A percentile compares a stretch with the other conserved stretches of the same genome.
Conservation (phyloP, 2,888 invertebrate species). For the Lithophane semibrunnea region DNA sequence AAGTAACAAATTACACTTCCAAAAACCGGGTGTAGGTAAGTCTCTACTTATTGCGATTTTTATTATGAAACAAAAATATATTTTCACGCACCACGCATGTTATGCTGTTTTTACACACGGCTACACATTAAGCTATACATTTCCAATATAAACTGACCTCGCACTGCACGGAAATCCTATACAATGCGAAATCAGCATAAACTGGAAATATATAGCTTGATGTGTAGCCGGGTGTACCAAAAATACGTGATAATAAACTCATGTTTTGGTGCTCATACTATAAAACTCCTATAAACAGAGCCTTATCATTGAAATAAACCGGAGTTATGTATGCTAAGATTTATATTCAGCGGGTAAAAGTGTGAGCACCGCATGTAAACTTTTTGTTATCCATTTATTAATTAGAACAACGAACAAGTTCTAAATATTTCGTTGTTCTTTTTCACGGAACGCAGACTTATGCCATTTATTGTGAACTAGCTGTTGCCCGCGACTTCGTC, state of each 20-base stretch:
- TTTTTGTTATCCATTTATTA: slow-evolving; percentile 20
- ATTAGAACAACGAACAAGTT: slow-evolving; percentile 19
- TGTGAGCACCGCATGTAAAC: neutral
- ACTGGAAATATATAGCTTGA: too few relatives aligned
- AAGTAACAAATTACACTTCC: neutral
- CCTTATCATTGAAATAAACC: slow-evolving; percentile 43
- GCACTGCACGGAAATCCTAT: too few relatives aligned
- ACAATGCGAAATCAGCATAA: too few relatives aligned
- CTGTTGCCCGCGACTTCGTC: too few relatives aligned
- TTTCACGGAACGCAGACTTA: neutral
- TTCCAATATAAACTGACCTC: too few relatives aligned
- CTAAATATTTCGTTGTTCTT: neutral
- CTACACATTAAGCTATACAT: too few relatives aligned
- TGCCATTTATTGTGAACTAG: neutral
- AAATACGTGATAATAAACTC: slow-evolving; percentile 23
- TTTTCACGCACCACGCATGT: neutral
- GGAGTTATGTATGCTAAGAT: slow-evolving; percentile 14
- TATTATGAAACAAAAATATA: neutral
- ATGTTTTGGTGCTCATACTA: slow-evolving; percentile 30
- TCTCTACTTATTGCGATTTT: neutral
- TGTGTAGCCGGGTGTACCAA: too few relatives aligned
- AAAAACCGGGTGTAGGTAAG: neutral
- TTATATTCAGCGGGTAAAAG: slow-evolving; percentile 6
- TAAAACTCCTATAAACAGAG: slow-evolving; percentile 44
- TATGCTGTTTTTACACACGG: too few relatives aligned